Base-by-base conservation (phyloP, 1,140 invertebrate species). In the Andrena cerasifolii region DNA sequence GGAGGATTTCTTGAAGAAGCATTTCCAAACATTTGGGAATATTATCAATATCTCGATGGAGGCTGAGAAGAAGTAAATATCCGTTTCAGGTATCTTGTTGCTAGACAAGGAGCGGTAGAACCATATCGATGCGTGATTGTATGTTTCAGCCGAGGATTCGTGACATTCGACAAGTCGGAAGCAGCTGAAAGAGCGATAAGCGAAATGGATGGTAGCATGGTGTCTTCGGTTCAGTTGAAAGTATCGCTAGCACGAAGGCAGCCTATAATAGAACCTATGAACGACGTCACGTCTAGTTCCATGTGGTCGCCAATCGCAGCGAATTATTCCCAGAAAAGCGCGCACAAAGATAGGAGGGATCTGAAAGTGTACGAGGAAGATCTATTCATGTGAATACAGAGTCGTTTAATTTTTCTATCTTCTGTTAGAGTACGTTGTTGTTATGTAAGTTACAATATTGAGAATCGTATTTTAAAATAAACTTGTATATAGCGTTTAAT, bases 31-130 rank as follows among this genome's bases (percentile, higher is more conserved):
- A 33, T 96, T 96, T 92, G 97, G 97, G 45, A 95, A 95, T 79
- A 97, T 98, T 84, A 93, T 97, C 0, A 97, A 97, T 92, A 96
- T 98, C n/a, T 96, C 95, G 1, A 97, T 98, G 96, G 97, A 98
- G 93, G 94, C 95, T 82, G 97, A 98, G 81, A 98, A 97, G 92
- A 95, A 97, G 96, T 97, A 92, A 89, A 91, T 88, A 71, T 49
- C 79, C 6, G 0, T 36, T 26, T 2, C 14, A 24, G 5, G 58
- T 14, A n/a, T 61, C 65, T 54, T 28, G 18, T 47, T 12, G 18
- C 53, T 12, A 4, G 12, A 56, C 47, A 33, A 2, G 3, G 18
- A 18, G 0, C 1, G 5, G 6, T 43, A 12, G 28, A 61, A 18
- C 18, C 31, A 21, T 49, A 40, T 61, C 33, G 36, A 62, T 70